phyloP scores from a whole-genome alignment of 1,140 invertebrate species.

The Eupeodes corollae region DNA sequence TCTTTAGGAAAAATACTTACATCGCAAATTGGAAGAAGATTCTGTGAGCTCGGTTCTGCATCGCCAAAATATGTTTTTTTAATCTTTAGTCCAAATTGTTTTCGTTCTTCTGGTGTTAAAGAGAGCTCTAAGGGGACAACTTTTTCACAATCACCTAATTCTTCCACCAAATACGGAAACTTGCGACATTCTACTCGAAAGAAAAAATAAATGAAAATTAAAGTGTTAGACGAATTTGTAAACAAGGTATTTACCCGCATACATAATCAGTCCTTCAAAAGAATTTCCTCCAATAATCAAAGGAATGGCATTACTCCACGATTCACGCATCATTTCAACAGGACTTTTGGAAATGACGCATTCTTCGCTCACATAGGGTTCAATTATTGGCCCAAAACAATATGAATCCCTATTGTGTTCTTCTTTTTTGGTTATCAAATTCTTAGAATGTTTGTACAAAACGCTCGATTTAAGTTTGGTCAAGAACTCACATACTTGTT shows the following conservation, averaged over 20 bases:
- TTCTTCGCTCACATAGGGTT: constrained; percentile 23
- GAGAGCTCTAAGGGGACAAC: constrained; percentile 22
- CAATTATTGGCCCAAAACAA: constrained; percentile 32
- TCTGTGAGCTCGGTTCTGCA: constrained; percentile 15
- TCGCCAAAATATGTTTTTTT: constrained; percentile 23
- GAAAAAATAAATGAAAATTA: too few relatives aligned
- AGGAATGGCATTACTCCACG: constrained; percentile 37
- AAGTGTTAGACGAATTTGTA: too few relatives aligned
- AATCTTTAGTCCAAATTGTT: constrained; percentile 18
- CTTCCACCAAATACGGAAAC: constrained; percentile 22
- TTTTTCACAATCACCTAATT: constrained; percentile 23
- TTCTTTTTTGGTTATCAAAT: constrained; percentile 26
- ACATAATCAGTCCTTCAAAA: constrained; percentile 35
- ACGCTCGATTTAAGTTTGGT: constrained; percentile 36
- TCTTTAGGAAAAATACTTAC: too few relatives aligned
- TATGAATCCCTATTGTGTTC: constrained; percentile 25
- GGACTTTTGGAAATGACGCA: constrained; percentile 32
- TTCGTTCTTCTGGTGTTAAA: constrained; percentile 19
- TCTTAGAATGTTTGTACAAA: constrained; percentile 40
- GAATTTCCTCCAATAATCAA: constrained; percentile 36
- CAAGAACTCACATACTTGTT: constrained; percentile 19
- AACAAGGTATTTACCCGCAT: constrained; percentile 10
- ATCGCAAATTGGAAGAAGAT: constrained; percentile 30
- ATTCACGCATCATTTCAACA: constrained; percentile 29
- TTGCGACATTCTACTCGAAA: constrained; percentile 23